Conservation (phyloP, 1,140 invertebrate genomes). For the Zaprionus africanus region DNA sequence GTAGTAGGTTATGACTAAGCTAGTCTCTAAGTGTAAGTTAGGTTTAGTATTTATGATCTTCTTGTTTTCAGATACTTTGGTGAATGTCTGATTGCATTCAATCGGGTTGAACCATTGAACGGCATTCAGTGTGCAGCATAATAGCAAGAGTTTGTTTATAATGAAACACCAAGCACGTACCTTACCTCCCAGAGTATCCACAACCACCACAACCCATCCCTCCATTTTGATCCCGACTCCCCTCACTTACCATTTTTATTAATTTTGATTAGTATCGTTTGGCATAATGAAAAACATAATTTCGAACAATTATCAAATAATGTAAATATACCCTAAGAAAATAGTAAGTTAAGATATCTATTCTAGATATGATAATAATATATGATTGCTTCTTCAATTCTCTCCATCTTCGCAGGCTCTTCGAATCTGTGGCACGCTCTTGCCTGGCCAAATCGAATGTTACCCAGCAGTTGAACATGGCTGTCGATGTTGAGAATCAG, state of each 20-base stretch:
- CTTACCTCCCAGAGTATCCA: background rate
- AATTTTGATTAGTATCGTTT: slow-evolving; percentile 20
- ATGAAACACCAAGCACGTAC: slow-evolving; percentile 43
- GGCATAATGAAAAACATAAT: slow-evolving; percentile 9
- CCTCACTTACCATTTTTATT: background rate
- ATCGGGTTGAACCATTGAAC: slow-evolving; percentile 55
- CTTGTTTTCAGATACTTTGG: slow-evolving; percentile 86
- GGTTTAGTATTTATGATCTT: slow-evolving; percentile 45
- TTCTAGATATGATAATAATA: too few relatives aligned
- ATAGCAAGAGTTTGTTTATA: slow-evolving; percentile 42
- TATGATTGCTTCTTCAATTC: background rate
- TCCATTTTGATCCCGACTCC: slow-evolving; percentile 3
- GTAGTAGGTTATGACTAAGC: background rate
- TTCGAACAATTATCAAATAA: slow-evolving; percentile 13
- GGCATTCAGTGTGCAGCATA: slow-evolving; percentile 59
- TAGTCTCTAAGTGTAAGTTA: background rate
- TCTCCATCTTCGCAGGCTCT: slow-evolving; percentile 87
- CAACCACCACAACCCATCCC: background rate
- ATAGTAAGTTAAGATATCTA: slow-evolving; percentile 2
- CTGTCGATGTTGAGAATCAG: slow-evolving; percentile 72
- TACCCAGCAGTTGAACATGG: slow-evolving; percentile 75
- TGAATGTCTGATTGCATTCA: slow-evolving; percentile 86
- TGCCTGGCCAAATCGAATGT: slow-evolving; percentile 92
- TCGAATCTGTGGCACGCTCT: slow-evolving; percentile 96
- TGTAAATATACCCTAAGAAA: slow-evolving; percentile 1